Evolutionary conservation across 2,888 invertebrate species (phyloP).

Genomic region (Noctua janthina): DNA sequence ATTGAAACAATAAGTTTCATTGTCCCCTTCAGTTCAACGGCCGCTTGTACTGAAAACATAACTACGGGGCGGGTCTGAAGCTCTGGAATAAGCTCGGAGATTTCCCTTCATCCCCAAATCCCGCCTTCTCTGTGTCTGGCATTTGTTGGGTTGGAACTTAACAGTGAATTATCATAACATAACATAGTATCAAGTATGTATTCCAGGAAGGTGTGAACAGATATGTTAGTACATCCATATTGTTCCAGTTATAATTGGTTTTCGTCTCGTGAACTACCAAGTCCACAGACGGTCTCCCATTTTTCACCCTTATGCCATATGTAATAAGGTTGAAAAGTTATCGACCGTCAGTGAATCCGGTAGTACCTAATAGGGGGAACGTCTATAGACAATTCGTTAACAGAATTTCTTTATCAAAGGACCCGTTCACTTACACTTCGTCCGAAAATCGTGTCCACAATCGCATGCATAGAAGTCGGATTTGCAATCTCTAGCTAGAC

Average conservation of each 20-base stretch:
- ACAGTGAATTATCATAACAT: slow-evolving; percentile 42
- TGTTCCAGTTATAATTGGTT: neutral
- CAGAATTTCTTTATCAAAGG: neutral
- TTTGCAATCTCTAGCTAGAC: neutral
- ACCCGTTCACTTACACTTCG: neutral
- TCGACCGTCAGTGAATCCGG: too few species aligned
- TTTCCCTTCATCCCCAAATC: slow-evolving; percentile 41
- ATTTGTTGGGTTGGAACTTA: slow-evolving; percentile 38
- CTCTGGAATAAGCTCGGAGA: slow-evolving; percentile 36
- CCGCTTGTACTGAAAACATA: slow-evolving; percentile 15
- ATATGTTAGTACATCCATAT: neutral
- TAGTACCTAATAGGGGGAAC: neutral
- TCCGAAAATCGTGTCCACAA: neutral
- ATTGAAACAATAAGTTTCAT: slow-evolving; percentile 48
- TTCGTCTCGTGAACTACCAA: neutral
- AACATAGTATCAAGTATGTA: neutral
- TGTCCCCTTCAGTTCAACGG: slow-evolving; percentile 13
- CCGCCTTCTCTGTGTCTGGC: slow-evolving; percentile 44
- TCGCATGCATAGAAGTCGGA: too few species aligned
- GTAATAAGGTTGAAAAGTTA: too few species aligned
- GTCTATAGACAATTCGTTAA: neutral
- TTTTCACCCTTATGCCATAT: too few species aligned
- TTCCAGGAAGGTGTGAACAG: neutral
- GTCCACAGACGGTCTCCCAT: too few species aligned
- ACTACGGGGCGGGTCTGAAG: slow-evolving; percentile 23